These are phyloP conservation scores for Rhodophaea formosa DNA, from an alignment of 2,888 invertebrate species.

Conservation along the genomic window DNA sequence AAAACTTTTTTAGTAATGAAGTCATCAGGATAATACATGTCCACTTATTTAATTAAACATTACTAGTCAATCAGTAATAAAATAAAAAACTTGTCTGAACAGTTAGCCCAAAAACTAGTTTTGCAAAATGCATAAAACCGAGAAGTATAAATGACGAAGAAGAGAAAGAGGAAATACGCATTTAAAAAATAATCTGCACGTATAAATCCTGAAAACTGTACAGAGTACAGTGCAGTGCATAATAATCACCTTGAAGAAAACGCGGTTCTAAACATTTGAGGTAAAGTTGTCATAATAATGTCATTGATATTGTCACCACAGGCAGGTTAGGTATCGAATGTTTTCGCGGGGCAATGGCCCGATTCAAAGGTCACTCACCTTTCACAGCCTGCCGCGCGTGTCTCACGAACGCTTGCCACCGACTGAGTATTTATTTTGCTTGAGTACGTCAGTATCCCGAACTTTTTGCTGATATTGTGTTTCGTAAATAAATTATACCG, in stretches of 20 bases:
- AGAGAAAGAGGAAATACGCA: neutral
- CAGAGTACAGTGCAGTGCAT: too few relatives aligned
- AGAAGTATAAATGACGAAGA: neutral
- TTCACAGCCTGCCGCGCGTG: constrained; percentile 10
- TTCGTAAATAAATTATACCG: neutral
- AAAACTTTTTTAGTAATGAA: too few relatives aligned
- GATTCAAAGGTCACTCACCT: constrained; percentile 56
- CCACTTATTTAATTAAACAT: too few relatives aligned
- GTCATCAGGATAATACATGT: too few relatives aligned
- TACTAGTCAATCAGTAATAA: too few relatives aligned
- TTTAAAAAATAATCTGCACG: too few relatives aligned
- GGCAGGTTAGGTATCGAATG: neutral
- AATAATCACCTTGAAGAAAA: neutral
- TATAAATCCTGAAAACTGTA: too few relatives aligned
- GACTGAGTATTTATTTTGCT: neutral
- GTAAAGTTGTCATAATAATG: neutral
- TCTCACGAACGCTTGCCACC: neutral
- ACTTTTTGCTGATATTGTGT: neutral
- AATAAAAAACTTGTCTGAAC: too few relatives aligned
- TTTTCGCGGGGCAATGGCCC: constrained; percentile 45
- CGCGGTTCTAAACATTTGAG: neutral
- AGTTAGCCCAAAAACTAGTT: neutral
- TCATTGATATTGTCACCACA: neutral
- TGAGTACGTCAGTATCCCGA: neutral
- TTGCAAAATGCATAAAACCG: neutral